A percentile compares a stretch with the other conserved stretches of the same genome.
phyloP scores from a whole-genome alignment of 2,113 vertebrate species.

The Lepidothrix coronata region DNA sequence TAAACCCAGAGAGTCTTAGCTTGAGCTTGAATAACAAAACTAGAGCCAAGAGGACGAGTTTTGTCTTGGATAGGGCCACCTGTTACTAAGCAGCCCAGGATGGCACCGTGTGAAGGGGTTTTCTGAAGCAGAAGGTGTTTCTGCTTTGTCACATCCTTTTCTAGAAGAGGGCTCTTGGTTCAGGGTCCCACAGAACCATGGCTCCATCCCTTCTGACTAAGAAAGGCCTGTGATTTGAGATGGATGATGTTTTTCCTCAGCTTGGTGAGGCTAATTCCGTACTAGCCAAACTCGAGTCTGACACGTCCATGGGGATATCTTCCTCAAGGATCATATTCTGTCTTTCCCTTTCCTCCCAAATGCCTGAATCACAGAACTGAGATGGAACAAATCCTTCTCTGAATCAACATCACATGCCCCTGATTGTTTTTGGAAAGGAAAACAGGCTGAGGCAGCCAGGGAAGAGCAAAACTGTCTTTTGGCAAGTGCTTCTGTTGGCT shows the following conservation, averaged over 20 bases:
- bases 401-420: constrained; percentile 7
- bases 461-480: constrained; percentile 3
- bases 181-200: not conserved
- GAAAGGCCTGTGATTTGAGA: not conserved
- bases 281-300: not conserved
- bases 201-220: not conserved
- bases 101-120: not conserved
- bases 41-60: not conserved
- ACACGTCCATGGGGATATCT: not conserved
- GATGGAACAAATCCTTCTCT: not conserved
- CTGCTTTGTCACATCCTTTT: not conserved
- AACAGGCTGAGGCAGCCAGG: not conserved
- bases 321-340: not conserved
- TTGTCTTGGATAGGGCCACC: not conserved
- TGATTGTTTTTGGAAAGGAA: not conserved
- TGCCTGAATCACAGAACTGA: not conserved
- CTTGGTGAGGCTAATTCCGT: not conserved
- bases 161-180: not conserved
- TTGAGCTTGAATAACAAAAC: not conserved
- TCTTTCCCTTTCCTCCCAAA: not conserved
- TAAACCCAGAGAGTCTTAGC: not conserved
- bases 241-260: not conserved
- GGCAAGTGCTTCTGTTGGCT: not conserved
- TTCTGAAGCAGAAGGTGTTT: not conserved
- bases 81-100: not conserved